Percentiles rank a stretch among this genome's conserved stretches.
phyloP scores from a whole-genome alignment of 2,113 vertebrate species.

The Mandrillus leucophaeus region DNA sequence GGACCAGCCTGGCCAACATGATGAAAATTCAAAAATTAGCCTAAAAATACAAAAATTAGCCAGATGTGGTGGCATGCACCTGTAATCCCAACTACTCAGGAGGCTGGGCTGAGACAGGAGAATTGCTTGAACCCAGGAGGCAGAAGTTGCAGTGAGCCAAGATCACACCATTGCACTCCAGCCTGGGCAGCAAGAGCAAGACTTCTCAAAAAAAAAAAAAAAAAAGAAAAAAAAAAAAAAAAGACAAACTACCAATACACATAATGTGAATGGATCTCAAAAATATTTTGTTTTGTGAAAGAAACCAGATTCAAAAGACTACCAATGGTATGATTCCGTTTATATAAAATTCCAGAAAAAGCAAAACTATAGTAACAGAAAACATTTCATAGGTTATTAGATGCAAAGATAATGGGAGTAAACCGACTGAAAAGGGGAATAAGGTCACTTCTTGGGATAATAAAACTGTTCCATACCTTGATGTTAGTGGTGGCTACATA shows the following conservation, averaged over 20 bases:
- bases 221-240: accelerated
- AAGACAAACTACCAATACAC: not conserved
- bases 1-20: too few relatives aligned
- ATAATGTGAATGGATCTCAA: not conserved
- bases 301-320: not conserved
- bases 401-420: not conserved
- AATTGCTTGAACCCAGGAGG: too few relatives aligned
- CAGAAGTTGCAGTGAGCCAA: too few relatives aligned
- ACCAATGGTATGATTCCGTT: not conserved
- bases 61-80: too few relatives aligned
- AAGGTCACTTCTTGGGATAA: not conserved
- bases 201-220: too few relatives aligned
- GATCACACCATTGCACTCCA: too few relatives aligned
- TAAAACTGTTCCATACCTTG: not conserved
- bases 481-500: not conserved
- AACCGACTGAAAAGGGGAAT: not conserved
- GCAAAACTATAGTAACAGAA: not conserved
- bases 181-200: too few relatives aligned
- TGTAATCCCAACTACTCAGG: too few relatives aligned
- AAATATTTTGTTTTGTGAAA: not conserved
- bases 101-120: too few relatives aligned
- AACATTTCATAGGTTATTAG: not conserved
- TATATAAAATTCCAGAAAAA: not conserved
- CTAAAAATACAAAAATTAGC: too few relatives aligned
- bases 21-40: too few relatives aligned